These are phyloP conservation scores for Crossaster papposus DNA, from an alignment of 53 echinoderm and acorn worm genomes.

Conservation along the genomic window DNA sequence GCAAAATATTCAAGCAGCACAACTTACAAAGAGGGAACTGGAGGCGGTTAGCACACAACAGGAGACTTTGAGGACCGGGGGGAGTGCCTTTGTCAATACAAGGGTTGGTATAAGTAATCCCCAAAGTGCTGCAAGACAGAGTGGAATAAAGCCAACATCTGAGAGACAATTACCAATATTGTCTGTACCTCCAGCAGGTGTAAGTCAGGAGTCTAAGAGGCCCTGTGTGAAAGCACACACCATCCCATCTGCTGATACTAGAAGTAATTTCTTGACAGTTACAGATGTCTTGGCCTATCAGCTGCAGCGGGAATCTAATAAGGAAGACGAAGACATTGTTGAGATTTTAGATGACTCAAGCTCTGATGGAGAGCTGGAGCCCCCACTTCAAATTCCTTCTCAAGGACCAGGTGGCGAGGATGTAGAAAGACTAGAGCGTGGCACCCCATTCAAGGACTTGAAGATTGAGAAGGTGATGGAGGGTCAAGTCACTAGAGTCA, in stretches of 20 bases:
- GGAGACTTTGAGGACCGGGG: slow-evolving; percentile 3
- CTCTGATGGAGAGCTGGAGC: slow-evolving; percentile 18
- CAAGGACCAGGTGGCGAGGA: not conserved
- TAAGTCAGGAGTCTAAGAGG: not conserved
- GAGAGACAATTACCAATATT: not conserved
- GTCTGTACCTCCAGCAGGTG: not conserved
- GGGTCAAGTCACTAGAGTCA: slow-evolving; percentile 15
- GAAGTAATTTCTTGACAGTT: not conserved
- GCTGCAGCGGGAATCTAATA: not conserved
- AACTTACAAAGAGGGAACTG: not conserved
- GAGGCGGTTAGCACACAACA: not conserved
- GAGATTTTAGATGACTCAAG: slow-evolving; percentile 21
- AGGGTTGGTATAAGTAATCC: not conserved
- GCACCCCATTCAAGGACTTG: slow-evolving; percentile 26
- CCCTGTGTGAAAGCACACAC: not conserved
- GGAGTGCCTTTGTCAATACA: not conserved
- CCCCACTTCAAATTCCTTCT: not conserved
- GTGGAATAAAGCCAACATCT: not conserved
- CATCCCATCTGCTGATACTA: not conserved
- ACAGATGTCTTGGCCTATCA: slow-evolving; percentile 3
- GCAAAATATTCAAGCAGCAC: not conserved
- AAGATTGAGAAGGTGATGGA: slow-evolving; percentile 31
- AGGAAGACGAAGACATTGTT: not conserved
- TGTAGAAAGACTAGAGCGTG: not conserved
- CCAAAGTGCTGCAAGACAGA: not conserved